Base-by-base conservation (phyloP, 1,140 invertebrate genomes). In the Tachypleus tridentatus region DNA sequence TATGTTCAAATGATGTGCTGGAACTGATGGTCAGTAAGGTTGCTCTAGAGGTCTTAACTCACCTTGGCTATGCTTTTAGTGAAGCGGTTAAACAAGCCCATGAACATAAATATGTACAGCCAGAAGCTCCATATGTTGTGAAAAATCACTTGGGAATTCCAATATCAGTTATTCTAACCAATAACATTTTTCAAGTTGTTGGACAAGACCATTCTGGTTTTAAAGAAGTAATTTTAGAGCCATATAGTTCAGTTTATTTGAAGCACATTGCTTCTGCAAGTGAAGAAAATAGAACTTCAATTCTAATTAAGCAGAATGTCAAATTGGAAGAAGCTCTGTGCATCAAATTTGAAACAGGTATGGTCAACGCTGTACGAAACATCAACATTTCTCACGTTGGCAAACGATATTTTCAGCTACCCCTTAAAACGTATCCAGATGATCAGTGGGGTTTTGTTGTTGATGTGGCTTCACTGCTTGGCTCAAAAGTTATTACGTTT, bases 11-110 rank as follows among this genome's bases (percentile, higher is more conserved):
- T 70, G 86, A 92, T 74, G 85, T 84, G 68, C 77, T 96, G 5
- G 89, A 94, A 76, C 77, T 95, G 48, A 90, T 91, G 3, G 78
- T 98, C 10, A 95, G 91, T 3, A 96, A 95, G 79, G 91, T 89
- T 0, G 88, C 87, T 68, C 76, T 98, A 47, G 87, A 93, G 70
- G 80, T 86, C 8, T 70, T 86, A 49, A 78, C 72, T n/a, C 78
- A 64, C 49, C 60, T 70, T 48, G 60, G 53, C 11, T 48, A 80
- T 80, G 72, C 76, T 5, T 82, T 82, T 70, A 74, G 74, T 60
- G 76, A 79, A 69, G 80, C 81, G 10, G 64, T 71, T 4, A 61
- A 61, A 10, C 56, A 60, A 65, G 63, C 59, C n/a, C 47, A 62
- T 50, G 71, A 74, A 57, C 72, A 73, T 10, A 76, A 76, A 50